Evolutionary conservation across 2,113 vertebrate species (phyloP).

Genomic region (Ellobius talpinus): DNA sequence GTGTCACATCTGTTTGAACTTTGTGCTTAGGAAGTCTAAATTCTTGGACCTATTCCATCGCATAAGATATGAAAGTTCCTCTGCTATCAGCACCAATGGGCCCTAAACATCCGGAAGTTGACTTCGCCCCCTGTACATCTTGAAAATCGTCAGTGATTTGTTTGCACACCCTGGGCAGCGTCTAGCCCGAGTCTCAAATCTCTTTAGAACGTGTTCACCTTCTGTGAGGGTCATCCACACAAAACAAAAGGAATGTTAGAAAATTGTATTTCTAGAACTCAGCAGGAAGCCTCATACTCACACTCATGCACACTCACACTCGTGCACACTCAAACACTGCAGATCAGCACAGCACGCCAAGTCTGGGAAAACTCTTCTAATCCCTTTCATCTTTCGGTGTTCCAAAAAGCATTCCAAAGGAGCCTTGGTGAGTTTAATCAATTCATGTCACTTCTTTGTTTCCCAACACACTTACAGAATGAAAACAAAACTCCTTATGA

Average conservation of each 20-base stretch:
- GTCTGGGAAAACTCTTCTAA: neutral
- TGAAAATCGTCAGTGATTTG: constrained; percentile 6
- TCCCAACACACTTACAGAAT: neutral
- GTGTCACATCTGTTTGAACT: neutral
- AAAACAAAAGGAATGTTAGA: neutral
- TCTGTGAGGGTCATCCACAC: neutral
- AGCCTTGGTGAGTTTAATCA: neutral
- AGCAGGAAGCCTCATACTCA: neutral
- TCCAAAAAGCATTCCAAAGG: neutral
- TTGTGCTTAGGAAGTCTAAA: neutral
- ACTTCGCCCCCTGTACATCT: neutral
- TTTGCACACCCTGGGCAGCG: neutral
- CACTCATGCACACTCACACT: too few relatives aligned
- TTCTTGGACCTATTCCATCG: neutral
- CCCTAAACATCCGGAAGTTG: neutral
- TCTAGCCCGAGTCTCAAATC: neutral
- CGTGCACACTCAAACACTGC: accelerated
- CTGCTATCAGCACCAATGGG: neutral
- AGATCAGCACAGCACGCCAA: neutral
- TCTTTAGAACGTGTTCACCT: neutral
- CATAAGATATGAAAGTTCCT: neutral
- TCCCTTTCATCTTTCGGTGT: neutral
- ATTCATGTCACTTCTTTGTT: neutral
- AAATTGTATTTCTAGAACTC: constrained; percentile 10
- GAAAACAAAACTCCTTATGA: neutral